phyloP scores from a whole-genome alignment of 2,113 vertebrate genomes.

The Catharus fuscescens region DNA sequence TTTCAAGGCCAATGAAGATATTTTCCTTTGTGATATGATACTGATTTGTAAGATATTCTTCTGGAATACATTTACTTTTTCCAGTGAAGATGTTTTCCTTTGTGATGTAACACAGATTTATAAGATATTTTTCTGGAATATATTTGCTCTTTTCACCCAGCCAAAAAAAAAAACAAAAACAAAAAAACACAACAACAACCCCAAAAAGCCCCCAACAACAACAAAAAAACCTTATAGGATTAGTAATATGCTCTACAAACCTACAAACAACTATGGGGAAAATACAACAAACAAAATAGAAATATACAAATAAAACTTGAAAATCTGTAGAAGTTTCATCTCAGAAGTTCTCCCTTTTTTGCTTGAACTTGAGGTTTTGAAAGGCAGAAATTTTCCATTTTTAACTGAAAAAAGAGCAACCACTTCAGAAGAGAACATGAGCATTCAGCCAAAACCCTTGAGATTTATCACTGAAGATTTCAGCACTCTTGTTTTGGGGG shows the following conservation, averaged over 20 bases:
- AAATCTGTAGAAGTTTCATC: not conserved
- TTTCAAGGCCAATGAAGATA: not conserved
- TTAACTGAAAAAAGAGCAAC: constrained; percentile 32
- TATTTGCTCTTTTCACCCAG: not conserved
- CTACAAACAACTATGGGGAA: not conserved
- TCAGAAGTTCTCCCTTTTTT: not conserved
- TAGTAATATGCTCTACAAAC: not conserved
- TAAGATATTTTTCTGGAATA: not conserved
- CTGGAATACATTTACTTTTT: not conserved
- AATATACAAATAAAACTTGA: not conserved
- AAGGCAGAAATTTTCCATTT: constrained; percentile 37
- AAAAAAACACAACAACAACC: too few species aligned
- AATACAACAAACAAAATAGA: not conserved
- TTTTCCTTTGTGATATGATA: not conserved
- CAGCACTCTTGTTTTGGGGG: not conserved
- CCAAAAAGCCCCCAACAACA: too few species aligned
- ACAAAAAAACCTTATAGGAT: not conserved
- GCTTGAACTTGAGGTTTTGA: not conserved
- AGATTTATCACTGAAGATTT: constrained; percentile 19
- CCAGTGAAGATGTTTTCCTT: not conserved
- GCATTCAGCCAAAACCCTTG: constrained; percentile 18
- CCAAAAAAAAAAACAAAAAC: not conserved
- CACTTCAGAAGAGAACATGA: constrained; percentile 37
- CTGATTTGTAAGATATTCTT: not conserved
- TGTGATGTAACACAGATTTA: not conserved